Percentiles rank a stretch among this genome's conserved stretches.
Conservation (phyloP, 2,797 vertebrate genomes). For the Heteromormyrus szaboi region DNA sequence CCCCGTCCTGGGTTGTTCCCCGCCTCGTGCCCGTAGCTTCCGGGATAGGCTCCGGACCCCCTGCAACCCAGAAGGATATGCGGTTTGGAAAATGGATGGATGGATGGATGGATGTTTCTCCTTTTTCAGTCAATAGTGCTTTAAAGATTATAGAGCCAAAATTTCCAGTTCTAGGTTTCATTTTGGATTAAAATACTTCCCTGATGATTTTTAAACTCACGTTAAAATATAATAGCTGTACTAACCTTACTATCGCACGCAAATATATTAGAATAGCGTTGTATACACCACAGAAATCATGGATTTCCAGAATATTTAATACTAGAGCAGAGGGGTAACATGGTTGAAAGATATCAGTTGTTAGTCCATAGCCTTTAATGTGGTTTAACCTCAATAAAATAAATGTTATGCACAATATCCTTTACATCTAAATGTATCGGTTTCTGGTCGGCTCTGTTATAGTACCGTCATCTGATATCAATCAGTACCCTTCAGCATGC, state of each 20-base stretch:
- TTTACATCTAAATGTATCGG: constrained; percentile 17
- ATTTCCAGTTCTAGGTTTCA: constrained; percentile 21
- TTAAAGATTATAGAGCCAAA: constrained; percentile 33
- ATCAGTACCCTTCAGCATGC: neutral
- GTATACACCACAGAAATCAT: neutral
- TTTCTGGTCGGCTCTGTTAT: constrained; percentile 3
- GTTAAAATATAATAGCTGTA: neutral
- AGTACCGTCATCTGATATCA: neutral
- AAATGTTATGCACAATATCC: constrained; percentile 7
- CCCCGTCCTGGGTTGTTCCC: too few relatives aligned
- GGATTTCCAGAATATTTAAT: neutral
- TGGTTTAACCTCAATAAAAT: constrained; percentile 17
- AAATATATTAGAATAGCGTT: neutral
- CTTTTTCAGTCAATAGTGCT: constrained; percentile 33
- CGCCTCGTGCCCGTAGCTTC: too few relatives aligned
- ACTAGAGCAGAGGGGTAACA: neutral
- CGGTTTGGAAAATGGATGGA: too few relatives aligned
- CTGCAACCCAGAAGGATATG: too few relatives aligned
- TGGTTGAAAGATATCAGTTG: neutral
- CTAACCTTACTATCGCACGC: neutral
- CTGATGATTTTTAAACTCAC: constrained; percentile 23
- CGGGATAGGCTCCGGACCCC: too few relatives aligned
- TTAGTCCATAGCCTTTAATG: constrained; percentile 12
- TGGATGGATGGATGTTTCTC: neutral
- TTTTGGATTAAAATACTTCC: constrained; percentile 34